phyloP scores from a whole-genome alignment of 2,797 vertebrate species.

The Mico argentatus region DNA sequence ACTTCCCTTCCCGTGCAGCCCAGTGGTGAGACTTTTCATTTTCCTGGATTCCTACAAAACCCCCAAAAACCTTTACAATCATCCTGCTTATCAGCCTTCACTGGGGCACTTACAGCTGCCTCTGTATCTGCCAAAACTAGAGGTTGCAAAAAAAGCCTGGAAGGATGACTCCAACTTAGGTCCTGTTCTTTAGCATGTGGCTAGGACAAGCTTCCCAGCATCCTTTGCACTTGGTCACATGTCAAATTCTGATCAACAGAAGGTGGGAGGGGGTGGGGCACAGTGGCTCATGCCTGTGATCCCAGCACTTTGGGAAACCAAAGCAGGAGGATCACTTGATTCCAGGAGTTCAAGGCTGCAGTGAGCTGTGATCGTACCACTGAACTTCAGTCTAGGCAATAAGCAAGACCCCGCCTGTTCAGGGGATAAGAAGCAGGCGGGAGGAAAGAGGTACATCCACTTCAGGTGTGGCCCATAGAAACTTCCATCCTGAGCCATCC shows the following conservation, averaged over 20 bases:
- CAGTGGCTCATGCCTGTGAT: background rate
- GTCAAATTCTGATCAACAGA: background rate
- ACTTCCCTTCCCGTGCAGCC: background rate
- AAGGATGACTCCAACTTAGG: background rate
- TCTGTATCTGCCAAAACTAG: background rate
- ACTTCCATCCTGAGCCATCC: too few relatives aligned
- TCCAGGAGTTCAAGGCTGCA: background rate
- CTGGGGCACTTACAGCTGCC: background rate
- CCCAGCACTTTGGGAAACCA: background rate
- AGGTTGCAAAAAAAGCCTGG: rapidly evolving
- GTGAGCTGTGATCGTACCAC: background rate
- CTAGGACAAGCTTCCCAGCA: background rate
- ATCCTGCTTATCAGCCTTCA: background rate
- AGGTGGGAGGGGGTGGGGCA: background rate
- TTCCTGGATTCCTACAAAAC: background rate
- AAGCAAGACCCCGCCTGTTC: background rate
- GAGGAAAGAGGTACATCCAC: background rate
- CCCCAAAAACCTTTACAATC: background rate
- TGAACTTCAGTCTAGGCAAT: background rate
- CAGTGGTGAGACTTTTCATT: background rate
- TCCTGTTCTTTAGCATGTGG: background rate
- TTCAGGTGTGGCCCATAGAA: background rate
- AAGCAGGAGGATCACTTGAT: background rate
- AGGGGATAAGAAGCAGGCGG: background rate
- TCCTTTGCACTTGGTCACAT: background rate